Percentiles rank a stretch among this genome's conserved stretches.
These are phyloP conservation scores for Echeneis naucrates DNA, from an alignment of 2,797 vertebrate species.

Conservation along the genomic window DNA sequence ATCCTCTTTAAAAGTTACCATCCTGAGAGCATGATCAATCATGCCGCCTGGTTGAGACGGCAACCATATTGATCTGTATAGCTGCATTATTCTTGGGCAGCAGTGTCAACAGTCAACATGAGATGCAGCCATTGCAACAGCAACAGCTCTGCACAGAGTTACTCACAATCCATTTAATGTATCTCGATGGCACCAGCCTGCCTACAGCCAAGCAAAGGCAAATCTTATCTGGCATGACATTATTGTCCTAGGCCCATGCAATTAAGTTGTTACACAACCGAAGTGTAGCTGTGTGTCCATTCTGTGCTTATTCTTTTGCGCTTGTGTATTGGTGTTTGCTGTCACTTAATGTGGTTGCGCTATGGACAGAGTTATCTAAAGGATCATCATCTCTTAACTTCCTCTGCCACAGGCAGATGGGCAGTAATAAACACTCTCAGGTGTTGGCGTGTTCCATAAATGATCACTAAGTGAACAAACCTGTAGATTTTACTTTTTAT, in stretches of 20 bases:
- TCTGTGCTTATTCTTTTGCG: background rate
- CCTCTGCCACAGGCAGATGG: slow-evolving; percentile 40
- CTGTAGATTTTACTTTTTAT: background rate
- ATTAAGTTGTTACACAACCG: slow-evolving; percentile 51
- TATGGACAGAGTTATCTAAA: slow-evolving; percentile 42
- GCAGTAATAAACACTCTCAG: slow-evolving; percentile 29
- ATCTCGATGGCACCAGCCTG: slow-evolving; percentile 7
- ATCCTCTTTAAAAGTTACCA: background rate
- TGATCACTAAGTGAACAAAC: background rate
- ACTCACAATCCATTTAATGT: slow-evolving; percentile 46
- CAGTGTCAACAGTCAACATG: slow-evolving; percentile 20
- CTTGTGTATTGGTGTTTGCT: slow-evolving; percentile 35
- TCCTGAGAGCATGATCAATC: background rate
- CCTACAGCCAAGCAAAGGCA: slow-evolving; percentile 26
- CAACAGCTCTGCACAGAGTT: slow-evolving; percentile 49
- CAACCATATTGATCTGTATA: slow-evolving; percentile 3
- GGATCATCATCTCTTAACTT: slow-evolving; percentile 41
- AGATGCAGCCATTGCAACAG: slow-evolving; percentile 36
- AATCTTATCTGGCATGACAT: slow-evolving; percentile 16
- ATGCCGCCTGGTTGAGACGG: no score
- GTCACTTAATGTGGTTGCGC: slow-evolving; percentile 25
- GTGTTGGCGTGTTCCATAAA: slow-evolving; percentile 22
- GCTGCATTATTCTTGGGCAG: slow-evolving; percentile 1
- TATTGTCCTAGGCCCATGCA: slow-evolving; percentile 31
- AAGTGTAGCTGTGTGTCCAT: slow-evolving; percentile 1